Evolutionary conservation across 2,888 invertebrate genomes (phyloP).

Genomic region (Alentia gelatinosa): DNA sequence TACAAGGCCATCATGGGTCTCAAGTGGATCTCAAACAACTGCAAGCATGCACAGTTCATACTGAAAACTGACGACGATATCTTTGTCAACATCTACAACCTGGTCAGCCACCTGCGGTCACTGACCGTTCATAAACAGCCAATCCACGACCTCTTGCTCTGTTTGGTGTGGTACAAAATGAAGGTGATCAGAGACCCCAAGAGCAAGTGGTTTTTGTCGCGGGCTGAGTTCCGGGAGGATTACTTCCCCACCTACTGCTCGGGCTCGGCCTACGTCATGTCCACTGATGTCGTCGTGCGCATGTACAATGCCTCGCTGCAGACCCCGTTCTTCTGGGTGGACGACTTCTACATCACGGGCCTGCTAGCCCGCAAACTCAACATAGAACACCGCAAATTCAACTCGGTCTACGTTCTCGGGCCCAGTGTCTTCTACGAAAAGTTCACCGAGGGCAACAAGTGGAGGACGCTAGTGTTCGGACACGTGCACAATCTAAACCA

Average conservation of each 20-base stretch:
- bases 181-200: slow-evolving; percentile 79
- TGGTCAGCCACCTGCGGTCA: slow-evolving; percentile 64
- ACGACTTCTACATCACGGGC: slow-evolving; percentile 93
- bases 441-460: slow-evolving; percentile 70
- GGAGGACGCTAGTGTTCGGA: slow-evolving; percentile 73
- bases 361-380: slow-evolving; percentile 82
- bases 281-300: slow-evolving; percentile 84
- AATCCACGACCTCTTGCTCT: slow-evolving; percentile 70
- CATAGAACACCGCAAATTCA: slow-evolving; percentile 72
- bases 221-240: slow-evolving; percentile 78
- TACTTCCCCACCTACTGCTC: slow-evolving; percentile 81
- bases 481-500: slow-evolving; percentile 76
- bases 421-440: slow-evolving; percentile 70
- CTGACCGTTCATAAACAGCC: not conserved
- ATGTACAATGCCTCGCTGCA: slow-evolving; percentile 85
- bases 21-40: slow-evolving; percentile 80
- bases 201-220: slow-evolving; percentile 81
- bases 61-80: slow-evolving; percentile 82
- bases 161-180: slow-evolving; percentile 79
- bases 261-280: slow-evolving; percentile 83
- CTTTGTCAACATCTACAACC: slow-evolving; percentile 81
- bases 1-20: slow-evolving; percentile 81
- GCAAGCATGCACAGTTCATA: slow-evolving; percentile 76
- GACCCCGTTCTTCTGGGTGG: slow-evolving; percentile 93
- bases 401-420: slow-evolving; percentile 75